A percentile compares a stretch with the other conserved stretches of the same genome.
These are phyloP conservation scores for Troilus luridus DNA, from an alignment of 2,888 invertebrate genomes.

Conservation along the genomic window DNA sequence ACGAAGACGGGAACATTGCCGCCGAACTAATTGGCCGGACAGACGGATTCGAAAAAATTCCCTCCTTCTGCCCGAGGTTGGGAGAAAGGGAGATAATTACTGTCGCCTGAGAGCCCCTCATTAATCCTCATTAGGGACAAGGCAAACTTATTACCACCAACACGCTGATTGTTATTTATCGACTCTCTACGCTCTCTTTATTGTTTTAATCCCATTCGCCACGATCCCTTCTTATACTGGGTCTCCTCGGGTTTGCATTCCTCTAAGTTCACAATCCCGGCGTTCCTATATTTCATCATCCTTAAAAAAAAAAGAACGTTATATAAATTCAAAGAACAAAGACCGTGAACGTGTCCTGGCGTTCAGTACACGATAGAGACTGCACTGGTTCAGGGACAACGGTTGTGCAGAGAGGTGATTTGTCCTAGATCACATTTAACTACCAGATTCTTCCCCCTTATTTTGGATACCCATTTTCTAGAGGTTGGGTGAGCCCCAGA, in stretches of 20 bases:
- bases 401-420: too few species aligned
- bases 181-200: slow-evolving; percentile 46
- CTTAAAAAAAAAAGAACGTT: not conserved
- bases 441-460: too few species aligned
- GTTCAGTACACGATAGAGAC: too few species aligned
- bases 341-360: too few species aligned
- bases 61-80: slow-evolving; percentile 6
- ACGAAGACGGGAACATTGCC: slow-evolving; percentile 29
- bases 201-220: slow-evolving; percentile 47
- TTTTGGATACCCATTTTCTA: too few species aligned
- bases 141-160: slow-evolving; percentile 55
- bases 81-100: slow-evolving; percentile 49
- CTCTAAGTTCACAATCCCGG: not conserved
- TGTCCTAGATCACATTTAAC: too few species aligned
- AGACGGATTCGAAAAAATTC: slow-evolving; percentile 16
- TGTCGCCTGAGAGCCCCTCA: slow-evolving; percentile 49
- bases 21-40: slow-evolving; percentile 32
- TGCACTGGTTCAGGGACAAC: too few species aligned
- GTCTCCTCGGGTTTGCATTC: not conserved
- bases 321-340: too few species aligned
- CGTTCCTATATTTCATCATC: not conserved
- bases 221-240: not conserved
- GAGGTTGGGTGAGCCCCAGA: too few species aligned
- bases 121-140: slow-evolving; percentile 57
- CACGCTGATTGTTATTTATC: slow-evolving; percentile 59